phyloP scores from a whole-genome alignment of 2,797 vertebrate genomes.

The Cyprinella venusta region DNA sequence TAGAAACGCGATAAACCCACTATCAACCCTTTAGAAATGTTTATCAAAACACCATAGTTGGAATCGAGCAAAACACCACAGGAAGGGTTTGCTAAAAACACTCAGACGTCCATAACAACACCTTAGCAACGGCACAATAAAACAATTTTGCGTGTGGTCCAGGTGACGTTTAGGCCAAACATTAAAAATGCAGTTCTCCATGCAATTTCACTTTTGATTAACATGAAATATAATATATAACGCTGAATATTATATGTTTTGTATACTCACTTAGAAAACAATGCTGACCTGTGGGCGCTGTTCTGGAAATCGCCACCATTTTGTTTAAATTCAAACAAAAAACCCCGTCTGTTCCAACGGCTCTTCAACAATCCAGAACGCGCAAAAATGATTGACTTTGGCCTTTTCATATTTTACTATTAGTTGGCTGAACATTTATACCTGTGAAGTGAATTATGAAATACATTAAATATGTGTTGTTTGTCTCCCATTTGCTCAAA shows the following conservation, averaged over 20 bases:
- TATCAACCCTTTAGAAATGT: background rate
- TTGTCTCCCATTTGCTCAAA: too few relatives aligned
- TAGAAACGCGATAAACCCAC: background rate
- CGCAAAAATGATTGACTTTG: background rate
- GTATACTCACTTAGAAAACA: background rate
- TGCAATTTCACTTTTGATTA: background rate
- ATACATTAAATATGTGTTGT: too few relatives aligned
- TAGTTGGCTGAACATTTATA: too few relatives aligned
- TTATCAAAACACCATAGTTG: too few relatives aligned
- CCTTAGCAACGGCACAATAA: background rate
- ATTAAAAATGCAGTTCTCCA: background rate
- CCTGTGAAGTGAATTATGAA: too few relatives aligned
- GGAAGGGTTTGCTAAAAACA: background rate
- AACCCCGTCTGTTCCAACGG: background rate
- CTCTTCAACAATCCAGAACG: background rate
- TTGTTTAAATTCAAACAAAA: background rate
- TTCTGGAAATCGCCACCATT: background rate
- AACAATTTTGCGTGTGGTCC: background rate
- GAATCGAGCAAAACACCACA: background rate
- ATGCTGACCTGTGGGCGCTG: too few relatives aligned
- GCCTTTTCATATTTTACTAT: too few relatives aligned
- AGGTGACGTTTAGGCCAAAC: background rate
- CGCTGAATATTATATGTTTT: too few relatives aligned
- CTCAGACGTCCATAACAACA: background rate
- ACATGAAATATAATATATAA: background rate